These are phyloP conservation scores for Allolobophora icterica DNA, from an alignment of 2,888 invertebrate species.

Conservation along the genomic window DNA sequence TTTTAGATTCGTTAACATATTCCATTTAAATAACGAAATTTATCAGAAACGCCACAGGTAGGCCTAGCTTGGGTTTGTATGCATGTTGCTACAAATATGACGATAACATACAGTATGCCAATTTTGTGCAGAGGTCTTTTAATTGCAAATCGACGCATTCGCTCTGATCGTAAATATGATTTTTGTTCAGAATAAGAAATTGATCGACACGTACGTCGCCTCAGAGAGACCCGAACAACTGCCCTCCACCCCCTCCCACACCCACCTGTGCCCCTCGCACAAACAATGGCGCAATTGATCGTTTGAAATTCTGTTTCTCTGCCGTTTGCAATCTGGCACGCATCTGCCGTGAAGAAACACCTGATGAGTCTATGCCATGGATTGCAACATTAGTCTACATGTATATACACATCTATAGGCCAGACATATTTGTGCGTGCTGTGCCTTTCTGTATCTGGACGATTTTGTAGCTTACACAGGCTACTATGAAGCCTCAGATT, in stretches of 20 bases:
- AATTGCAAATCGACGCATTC: background rate
- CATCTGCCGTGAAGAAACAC: background rate
- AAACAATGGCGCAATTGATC: background rate
- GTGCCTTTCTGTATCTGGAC: background rate
- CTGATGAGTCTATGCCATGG: background rate
- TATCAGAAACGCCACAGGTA: background rate
- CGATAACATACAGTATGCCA: background rate
- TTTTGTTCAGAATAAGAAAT: constrained; percentile 2
- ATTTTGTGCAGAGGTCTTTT: background rate
- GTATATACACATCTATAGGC: background rate
- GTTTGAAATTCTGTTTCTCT: background rate
- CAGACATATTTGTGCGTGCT: background rate
- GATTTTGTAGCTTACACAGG: too few relatives aligned
- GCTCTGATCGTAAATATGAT: background rate
- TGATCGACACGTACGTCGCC: background rate
- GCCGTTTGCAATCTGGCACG: background rate
- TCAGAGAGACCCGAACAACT: background rate
- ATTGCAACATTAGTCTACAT: background rate
- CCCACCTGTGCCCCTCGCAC: background rate
- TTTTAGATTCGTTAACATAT: too few relatives aligned
- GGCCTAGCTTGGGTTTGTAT: background rate
- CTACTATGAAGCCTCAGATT: too few relatives aligned
- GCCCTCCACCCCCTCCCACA: background rate
- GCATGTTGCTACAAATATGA: background rate
- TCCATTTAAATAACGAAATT: too few relatives aligned